Conservation (phyloP, 1,140 invertebrate species). For the Melipona quadrifasciata region DNA sequence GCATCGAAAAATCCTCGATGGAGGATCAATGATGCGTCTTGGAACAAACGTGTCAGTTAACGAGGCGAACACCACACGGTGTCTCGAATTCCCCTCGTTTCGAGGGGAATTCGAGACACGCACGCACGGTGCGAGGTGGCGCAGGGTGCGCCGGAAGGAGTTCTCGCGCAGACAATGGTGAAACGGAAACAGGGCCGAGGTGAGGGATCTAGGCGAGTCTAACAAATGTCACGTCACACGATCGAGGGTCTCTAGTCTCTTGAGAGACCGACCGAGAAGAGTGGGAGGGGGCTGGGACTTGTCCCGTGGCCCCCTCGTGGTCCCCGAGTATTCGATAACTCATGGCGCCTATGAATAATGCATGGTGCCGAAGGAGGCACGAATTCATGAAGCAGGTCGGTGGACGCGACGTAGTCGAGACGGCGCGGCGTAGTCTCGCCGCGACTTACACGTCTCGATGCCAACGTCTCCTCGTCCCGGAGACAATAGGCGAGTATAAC, state of each 20-base stretch:
- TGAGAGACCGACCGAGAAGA: too few relatives aligned
- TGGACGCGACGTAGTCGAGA: conserved; percentile 39
- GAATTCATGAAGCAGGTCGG: conserved; percentile 61
- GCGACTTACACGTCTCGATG: conserved; percentile 30
- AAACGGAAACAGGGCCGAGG: conserved; percentile 19
- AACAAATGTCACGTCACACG: conserved; percentile 61
- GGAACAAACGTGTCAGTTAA: background rate
- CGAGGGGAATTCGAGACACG: too few relatives aligned
- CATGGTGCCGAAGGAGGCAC: conserved; percentile 48
- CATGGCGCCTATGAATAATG: conserved; percentile 66
- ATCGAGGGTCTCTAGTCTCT: background rate
- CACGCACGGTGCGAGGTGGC: too few relatives aligned
- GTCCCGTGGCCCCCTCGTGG: background rate
- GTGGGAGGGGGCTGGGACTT: background rate
- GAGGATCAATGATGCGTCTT: background rate
- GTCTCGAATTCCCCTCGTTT: background rate
- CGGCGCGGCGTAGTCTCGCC: conserved; percentile 22
- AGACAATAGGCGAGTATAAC: conserved; percentile 53
- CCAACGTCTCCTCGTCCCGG: conserved; percentile 12
- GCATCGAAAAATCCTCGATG: background rate
- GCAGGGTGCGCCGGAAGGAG: conserved; percentile 26
- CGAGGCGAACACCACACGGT: background rate
- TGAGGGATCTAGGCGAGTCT: conserved; percentile 53
- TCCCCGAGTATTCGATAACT: conserved; percentile 60
- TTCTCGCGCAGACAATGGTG: background rate